phyloP scores from a whole-genome alignment of 2,797 vertebrate genomes.

The Gymnoscopelus braueri region DNA sequence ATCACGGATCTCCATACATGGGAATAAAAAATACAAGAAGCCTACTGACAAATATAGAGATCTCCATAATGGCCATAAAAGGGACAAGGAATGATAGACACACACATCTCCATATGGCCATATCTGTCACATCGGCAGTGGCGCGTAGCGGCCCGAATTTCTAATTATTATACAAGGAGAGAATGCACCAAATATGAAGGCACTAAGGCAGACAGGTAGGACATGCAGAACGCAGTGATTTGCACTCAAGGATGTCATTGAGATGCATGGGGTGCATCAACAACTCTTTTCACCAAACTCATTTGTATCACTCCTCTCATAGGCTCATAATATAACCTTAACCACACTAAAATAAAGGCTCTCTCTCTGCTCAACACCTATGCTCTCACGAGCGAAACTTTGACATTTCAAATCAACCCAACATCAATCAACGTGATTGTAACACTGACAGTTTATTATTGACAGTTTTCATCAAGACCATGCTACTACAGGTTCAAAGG shows the following conservation, averaged over 20 bases:
- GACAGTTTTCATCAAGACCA: too few species aligned
- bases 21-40: too few species aligned
- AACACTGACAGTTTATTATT: too few species aligned
- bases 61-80: too few species aligned
- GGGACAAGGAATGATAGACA: too few species aligned
- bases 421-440: background rate
- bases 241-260: conserved; percentile 12
- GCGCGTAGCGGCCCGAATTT: too few species aligned
- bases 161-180: background rate
- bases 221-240: conserved; percentile 3
- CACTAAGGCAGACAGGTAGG: conserved; percentile 5
- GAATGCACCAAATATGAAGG: background rate
- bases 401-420: background rate
- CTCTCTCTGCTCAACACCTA: conserved; percentile 16
- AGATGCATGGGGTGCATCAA: conserved; percentile 12
- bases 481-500: too few species aligned
- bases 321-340: conserved; percentile 13
- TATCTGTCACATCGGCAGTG: too few species aligned
- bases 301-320: conserved; percentile 20
- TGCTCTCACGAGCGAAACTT: conserved; percentile 17
- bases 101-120: too few species aligned
- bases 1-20: too few species aligned
- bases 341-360: conserved; percentile 12
- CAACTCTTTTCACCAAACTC: conserved; percentile 9
- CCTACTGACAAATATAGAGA: too few species aligned